Evolutionary conservation across 2,113 vertebrate species (phyloP).

Genomic region (Heliornis fulica): DNA sequence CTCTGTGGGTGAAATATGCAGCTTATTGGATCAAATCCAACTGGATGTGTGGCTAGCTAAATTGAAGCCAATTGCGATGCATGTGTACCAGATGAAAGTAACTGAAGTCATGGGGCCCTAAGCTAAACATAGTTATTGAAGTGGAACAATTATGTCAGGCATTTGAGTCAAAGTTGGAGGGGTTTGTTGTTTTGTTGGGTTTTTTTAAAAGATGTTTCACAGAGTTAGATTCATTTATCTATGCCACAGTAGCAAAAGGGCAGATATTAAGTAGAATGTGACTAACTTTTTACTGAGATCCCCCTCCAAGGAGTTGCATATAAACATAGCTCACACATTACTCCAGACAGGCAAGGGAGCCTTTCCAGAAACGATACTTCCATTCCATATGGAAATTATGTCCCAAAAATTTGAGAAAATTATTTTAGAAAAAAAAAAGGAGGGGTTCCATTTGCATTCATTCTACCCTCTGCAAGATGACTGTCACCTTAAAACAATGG

Average conservation of each 20-base stretch:
- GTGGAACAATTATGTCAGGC: background rate
- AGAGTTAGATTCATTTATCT: background rate
- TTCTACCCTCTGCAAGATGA: background rate
- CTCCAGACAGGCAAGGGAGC: background rate
- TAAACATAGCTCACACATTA: background rate
- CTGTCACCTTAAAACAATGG: background rate
- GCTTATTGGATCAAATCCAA: conserved; percentile 21
- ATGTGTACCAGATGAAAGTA: conserved; percentile 19
- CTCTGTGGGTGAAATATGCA: background rate
- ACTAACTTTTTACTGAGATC: background rate
- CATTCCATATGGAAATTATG: background rate
- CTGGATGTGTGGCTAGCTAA: background rate
- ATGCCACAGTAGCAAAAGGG: background rate
- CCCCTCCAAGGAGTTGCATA: background rate
- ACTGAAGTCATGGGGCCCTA: background rate
- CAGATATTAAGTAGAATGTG: background rate
- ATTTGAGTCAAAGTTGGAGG: background rate
- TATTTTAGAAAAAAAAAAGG: background rate
- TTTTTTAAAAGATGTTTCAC: background rate
- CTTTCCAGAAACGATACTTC: background rate
- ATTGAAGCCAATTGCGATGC: conserved; percentile 9
- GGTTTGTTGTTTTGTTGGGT: background rate
- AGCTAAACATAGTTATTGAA: background rate
- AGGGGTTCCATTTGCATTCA: background rate
- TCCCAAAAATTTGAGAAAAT: background rate